Conservation (phyloP, 2,113 vertebrate species). For the Oryzias melastigma region DNA sequence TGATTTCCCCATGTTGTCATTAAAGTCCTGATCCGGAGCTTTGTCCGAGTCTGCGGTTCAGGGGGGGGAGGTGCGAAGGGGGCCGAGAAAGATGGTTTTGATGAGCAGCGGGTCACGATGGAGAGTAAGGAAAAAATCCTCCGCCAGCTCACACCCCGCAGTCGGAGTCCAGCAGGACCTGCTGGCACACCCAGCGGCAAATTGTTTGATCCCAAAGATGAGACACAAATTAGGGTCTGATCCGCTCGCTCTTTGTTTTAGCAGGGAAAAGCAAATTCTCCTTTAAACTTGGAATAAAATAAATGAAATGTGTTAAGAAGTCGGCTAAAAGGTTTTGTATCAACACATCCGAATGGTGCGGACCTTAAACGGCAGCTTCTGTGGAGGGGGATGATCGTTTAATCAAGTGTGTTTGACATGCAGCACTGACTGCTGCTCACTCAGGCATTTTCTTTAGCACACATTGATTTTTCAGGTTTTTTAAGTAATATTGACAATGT, state of each 20-base stretch:
- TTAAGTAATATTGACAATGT: background rate
- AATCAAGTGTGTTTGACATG: no score
- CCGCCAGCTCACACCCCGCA: conserved; percentile 26
- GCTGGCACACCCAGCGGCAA: conserved; percentile 21
- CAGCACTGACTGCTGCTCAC: no score
- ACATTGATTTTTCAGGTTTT: background rate
- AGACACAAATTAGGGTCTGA: conserved; percentile 44
- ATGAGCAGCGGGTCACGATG: conserved; percentile 58
- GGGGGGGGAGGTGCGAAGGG: conserved; percentile 39
- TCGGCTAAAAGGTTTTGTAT: background rate
- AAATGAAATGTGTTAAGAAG: conserved; percentile 3
- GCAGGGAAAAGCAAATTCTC: conserved; percentile 9
- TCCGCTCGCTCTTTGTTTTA: conserved; percentile 39
- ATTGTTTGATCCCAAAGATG: conserved; percentile 46
- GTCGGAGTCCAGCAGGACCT: conserved; percentile 26
- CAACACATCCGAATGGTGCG: background rate
- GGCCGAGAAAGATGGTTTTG: conserved; percentile 50
- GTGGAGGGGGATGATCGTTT: background rate
- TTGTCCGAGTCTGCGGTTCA: conserved; percentile 51
- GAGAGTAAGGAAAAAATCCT: conserved; percentile 53
- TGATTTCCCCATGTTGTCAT: conserved; percentile 60
- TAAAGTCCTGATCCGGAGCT: conserved; percentile 42
- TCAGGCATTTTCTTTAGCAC: no score
- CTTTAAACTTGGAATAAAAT: conserved; percentile 3
- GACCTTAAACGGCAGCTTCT: background rate